Percentiles rank a stretch among this genome's conserved stretches.
Evolutionary conservation across 2,113 vertebrate genomes (phyloP).

Genomic region (Nematolebias whitei): DNA sequence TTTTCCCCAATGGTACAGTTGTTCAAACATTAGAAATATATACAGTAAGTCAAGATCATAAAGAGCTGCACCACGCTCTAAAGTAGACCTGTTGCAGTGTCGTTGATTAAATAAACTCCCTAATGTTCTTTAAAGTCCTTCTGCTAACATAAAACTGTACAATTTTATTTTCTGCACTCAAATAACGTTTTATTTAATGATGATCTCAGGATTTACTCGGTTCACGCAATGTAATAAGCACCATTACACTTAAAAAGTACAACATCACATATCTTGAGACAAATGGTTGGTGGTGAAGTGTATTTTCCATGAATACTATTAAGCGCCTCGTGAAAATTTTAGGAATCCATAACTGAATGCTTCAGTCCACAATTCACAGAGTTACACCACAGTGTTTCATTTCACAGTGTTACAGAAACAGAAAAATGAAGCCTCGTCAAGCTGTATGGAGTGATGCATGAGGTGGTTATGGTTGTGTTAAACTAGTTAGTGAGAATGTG

Average conservation of each 20-base stretch:
- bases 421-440: slow-evolving; percentile 3
- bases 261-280: background rate
- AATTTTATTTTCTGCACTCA: background rate
- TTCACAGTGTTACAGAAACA: slow-evolving; percentile 27
- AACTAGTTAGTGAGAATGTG: slow-evolving; percentile 31
- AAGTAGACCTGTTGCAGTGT: background rate
- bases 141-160: background rate
- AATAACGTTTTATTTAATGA: background rate
- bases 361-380: slow-evolving; percentile 27
- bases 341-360: slow-evolving; percentile 31
- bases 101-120: background rate
- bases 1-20: no score
- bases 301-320: slow-evolving; percentile 34
- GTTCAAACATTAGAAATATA: no score
- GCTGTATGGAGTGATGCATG: slow-evolving; percentile 15
- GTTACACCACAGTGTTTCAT: background rate
- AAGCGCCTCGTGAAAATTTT: slow-evolving; percentile 10
- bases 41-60: no score
- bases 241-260: background rate
- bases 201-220: background rate
- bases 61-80: no score
- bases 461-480: slow-evolving; percentile 16
- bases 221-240: background rate
- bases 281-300: background rate
- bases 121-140: background rate